These are phyloP conservation scores for Nannospalax galili DNA, from an alignment of 2,113 vertebrate species.

Conservation along the genomic window DNA sequence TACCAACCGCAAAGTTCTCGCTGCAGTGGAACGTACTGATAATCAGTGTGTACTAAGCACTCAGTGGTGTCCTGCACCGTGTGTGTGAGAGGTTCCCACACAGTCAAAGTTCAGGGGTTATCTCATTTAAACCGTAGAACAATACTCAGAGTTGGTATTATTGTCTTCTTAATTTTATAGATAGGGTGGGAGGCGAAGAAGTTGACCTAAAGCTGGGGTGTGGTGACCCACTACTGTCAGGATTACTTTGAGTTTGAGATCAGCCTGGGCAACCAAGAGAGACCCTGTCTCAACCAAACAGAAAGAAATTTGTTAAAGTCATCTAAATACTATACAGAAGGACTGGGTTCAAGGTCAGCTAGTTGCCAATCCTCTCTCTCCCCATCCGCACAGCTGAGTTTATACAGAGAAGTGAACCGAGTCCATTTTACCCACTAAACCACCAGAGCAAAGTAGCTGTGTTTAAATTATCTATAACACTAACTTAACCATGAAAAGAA, in stretches of 20 bases:
- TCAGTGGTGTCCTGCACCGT: background rate
- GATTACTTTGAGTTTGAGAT: background rate
- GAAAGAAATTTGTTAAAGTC: background rate
- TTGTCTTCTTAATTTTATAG: background rate
- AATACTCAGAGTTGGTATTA: background rate
- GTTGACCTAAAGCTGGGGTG: background rate
- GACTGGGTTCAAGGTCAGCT: background rate
- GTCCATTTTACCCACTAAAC: background rate
- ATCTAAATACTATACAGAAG: background rate
- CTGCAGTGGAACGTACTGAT: background rate
- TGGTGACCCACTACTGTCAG: background rate
- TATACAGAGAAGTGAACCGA: background rate
- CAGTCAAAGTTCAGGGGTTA: background rate
- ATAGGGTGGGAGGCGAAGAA: background rate
- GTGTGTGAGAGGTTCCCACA: fast-evolving
- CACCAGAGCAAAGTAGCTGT: background rate
- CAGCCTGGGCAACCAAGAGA: background rate
- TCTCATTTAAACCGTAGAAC: background rate
- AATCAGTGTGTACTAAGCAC: background rate
- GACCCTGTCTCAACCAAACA: background rate
- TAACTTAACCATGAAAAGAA: conserved; percentile 56
- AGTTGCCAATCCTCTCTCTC: too few relatives aligned
- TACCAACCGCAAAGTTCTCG: conserved; percentile 45
- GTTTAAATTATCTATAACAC: conserved; percentile 57
- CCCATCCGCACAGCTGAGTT: background rate